These are phyloP conservation scores for Rhinoraja longicauda DNA, from an alignment of 2,797 vertebrate species.

Conservation along the genomic window DNA sequence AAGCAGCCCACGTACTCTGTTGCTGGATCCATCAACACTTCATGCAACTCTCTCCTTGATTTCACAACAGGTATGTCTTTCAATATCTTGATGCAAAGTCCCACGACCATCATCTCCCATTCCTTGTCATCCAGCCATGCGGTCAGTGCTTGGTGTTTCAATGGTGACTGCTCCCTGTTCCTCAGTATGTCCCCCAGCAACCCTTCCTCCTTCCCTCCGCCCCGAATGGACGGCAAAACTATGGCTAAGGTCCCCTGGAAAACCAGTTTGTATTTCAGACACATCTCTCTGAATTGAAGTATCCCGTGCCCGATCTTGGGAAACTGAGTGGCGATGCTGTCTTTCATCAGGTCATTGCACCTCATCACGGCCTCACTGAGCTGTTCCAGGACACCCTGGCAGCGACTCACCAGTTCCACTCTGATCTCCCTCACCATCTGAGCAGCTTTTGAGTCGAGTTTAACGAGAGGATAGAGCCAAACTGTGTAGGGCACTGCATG, in stretches of 20 bases:
- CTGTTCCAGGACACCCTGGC: background rate
- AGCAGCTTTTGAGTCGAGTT: background rate
- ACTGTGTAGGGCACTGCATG: background rate
- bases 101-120: constrained; percentile 43
- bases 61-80: constrained; percentile 39
- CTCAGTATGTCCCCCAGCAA: constrained; percentile 39
- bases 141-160: constrained; percentile 37
- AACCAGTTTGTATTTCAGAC: background rate
- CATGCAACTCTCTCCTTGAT: constrained; percentile 43
- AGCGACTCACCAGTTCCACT: background rate
- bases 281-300: background rate
- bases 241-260: background rate
- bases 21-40: constrained; percentile 39
- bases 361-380: background rate
- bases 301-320: background rate
- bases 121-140: constrained; percentile 41
- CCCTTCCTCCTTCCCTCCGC: constrained; percentile 5
- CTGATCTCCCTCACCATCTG: background rate
- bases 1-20: constrained; percentile 43
- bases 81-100: constrained; percentile 44
- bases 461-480: background rate
- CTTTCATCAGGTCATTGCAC: background rate
- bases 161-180: constrained; percentile 42
- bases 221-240: background rate
- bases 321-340: background rate